A percentile compares a stretch with the other conserved stretches of the same genome.
Conservation (phyloP, 1,140 invertebrate species). For the Drosophila pandora region DNA sequence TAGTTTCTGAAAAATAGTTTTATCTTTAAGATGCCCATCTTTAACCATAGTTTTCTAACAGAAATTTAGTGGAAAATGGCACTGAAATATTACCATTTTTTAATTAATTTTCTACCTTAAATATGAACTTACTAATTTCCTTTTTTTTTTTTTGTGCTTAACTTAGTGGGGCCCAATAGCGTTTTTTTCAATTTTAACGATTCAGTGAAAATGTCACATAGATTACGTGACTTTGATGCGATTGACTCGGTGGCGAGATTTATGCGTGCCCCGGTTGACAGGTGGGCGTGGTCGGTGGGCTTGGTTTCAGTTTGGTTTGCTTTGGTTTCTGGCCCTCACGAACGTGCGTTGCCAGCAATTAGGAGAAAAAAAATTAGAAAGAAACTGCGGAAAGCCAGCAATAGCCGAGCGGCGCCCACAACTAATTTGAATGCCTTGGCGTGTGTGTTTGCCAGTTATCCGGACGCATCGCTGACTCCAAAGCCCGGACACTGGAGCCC, state of each 20-base stretch:
- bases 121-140: not conserved
- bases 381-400: constrained; percentile 13
- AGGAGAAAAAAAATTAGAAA: constrained; percentile 42
- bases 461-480: constrained; percentile 26
- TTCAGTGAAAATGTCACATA: constrained; percentile 82
- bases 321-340: constrained; percentile 21
- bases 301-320: constrained; percentile 20
- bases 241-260: constrained; percentile 81
- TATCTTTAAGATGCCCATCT: no score
- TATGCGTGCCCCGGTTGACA: constrained; percentile 65
- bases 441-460: constrained; percentile 54
- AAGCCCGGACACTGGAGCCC: not conserved
- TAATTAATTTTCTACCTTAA: not conserved
- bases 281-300: constrained; percentile 38
- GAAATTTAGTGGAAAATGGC: no score
- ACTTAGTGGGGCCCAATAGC: constrained; percentile 36
- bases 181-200: constrained; percentile 77
- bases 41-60: no score
- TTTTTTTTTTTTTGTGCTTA: constrained; percentile 24
- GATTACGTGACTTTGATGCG: constrained; percentile 81
- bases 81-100: no score
- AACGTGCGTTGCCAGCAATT: constrained; percentile 69
- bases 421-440: constrained; percentile 73
- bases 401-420: constrained; percentile 63
- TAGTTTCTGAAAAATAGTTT: no score